These are phyloP conservation scores for Phocoena phocoena DNA, from an alignment of 2,113 vertebrate genomes.

Conservation along the genomic window DNA sequence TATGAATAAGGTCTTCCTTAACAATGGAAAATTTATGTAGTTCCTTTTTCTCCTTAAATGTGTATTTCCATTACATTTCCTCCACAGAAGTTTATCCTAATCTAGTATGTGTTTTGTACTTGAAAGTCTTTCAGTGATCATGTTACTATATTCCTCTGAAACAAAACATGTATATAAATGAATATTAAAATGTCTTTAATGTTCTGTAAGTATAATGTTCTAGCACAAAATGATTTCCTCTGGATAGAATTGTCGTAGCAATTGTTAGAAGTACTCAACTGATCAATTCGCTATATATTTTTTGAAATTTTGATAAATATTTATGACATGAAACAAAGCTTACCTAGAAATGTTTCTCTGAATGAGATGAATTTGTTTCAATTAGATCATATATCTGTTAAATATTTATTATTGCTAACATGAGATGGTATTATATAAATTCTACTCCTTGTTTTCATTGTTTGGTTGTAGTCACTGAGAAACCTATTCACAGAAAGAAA, in stretches of 20 bases:
- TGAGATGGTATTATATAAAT: background rate
- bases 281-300: background rate
- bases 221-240: background rate
- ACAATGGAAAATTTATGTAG: background rate
- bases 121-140: background rate
- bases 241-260: background rate
- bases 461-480: background rate
- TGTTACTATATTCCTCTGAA: background rate
- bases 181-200: background rate
- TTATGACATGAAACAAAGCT: conserved; percentile 23
- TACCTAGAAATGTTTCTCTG: conserved; percentile 2
- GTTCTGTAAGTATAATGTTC: background rate
- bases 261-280: background rate
- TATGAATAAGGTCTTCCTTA: background rate
- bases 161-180: background rate
- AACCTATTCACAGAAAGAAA: background rate
- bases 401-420: background rate
- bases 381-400: background rate
- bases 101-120: background rate
- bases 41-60: background rate
- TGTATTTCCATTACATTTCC: background rate
- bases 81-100: background rate
- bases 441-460: background rate
- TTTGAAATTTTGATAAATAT: conserved; percentile 31
- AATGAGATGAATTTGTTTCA: background rate